Evolutionary conservation across 2,888 invertebrate species (phyloP), one percentile per base, ranked within the genome.

Genomic region (Crocallis elinguaria): DNA sequence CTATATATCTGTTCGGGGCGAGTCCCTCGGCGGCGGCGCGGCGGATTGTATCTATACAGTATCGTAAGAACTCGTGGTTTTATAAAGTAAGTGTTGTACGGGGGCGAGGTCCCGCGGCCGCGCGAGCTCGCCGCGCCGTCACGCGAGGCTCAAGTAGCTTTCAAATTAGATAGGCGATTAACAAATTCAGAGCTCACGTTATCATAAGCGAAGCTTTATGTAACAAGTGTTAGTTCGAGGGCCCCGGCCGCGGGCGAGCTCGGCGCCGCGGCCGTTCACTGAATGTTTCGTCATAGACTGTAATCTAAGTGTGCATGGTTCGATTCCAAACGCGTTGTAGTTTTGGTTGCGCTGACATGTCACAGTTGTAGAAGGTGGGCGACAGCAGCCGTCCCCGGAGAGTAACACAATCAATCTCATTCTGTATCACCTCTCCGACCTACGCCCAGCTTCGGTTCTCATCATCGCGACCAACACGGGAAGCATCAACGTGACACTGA

Each of bases 91-190:
- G 63, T 42, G 73, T 66, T 76, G 85, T 77, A 70, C 85, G 85
- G 86, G 83, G 83, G 69, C 82, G 84, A 82, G 86, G 80, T 82
- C 82, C 71, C 74, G 73, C 57, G 66, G 64, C 72, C 73, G 73
- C 50, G 35, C 78, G 77, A 64, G 67, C 71, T 72, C 77, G 73
- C 71, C 71, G n/a, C 69, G 70, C 73, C 69, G 69, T 70, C 73
- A 74, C 71, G 67, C 71, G 73, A 69, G 71, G 82, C 83, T 84
- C 84, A 76, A 79, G 77, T 84, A 83, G 86, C 84, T 84, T 81
- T 82, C 83, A 77, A 79, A 74, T 87, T 90, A 90, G 90, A 90
- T 90, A 90, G 90, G 88, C 84, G 83, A 86, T 85, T 88, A 89
- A 89, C 86, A 88, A 90, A 90, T 90, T 90, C 62, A 51, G 84